Evolutionary conservation across 2,797 vertebrate genomes (phyloP).

Genomic region (Mormyrops boulengeri): DNA sequence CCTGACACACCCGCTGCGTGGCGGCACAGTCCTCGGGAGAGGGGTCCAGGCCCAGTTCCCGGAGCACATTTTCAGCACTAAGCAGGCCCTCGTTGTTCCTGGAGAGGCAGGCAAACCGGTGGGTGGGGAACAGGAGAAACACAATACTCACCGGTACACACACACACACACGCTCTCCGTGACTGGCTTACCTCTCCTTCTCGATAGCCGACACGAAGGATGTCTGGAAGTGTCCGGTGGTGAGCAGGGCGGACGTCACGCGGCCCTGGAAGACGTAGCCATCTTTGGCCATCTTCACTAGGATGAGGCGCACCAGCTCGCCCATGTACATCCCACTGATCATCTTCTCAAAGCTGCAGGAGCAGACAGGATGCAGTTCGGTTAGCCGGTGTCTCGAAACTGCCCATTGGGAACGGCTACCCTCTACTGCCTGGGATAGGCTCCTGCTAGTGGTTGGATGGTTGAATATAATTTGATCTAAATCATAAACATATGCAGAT

Average conservation of each 20-base stretch:
- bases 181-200: constrained; percentile 58
- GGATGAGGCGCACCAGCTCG: constrained; percentile 85
- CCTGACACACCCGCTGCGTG: constrained; percentile 79
- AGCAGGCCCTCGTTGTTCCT: constrained; percentile 79
- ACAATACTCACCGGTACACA: not conserved
- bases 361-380: not conserved
- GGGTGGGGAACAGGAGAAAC: not conserved
- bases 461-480: too few relatives aligned
- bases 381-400: not conserved
- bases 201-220: constrained; percentile 80
- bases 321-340: constrained; percentile 97
- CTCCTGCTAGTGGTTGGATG: not conserved
- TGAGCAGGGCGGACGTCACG: constrained; percentile 69
- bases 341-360: constrained; percentile 92
- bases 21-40: constrained; percentile 75
- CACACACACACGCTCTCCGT: not conserved
- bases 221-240: constrained; percentile 76
- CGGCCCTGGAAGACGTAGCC: constrained; percentile 77
- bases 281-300: constrained; percentile 90
- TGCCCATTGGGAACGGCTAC: not conserved
- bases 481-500: not conserved
- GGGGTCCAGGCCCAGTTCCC: constrained; percentile 69
- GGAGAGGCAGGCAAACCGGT: not conserved
- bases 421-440: not conserved
- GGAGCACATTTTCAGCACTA: constrained; percentile 68